Evolutionary conservation across 2,113 vertebrate species (phyloP).

Genomic region (Oreochromis aureus): DNA sequence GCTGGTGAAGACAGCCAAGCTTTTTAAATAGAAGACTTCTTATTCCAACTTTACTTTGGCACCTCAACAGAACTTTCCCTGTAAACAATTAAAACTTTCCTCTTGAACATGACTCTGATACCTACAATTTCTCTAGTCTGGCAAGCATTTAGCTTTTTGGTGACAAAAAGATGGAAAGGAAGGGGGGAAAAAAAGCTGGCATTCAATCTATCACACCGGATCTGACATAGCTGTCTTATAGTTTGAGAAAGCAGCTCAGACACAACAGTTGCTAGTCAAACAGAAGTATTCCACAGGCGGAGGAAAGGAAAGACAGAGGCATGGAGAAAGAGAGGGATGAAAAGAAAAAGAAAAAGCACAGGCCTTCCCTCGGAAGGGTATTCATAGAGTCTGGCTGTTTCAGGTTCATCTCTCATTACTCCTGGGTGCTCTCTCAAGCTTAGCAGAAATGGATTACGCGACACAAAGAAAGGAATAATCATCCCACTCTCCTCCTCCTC

Average conservation of each 20-base stretch:
- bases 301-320: conserved; percentile 11
- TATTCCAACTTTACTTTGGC: conserved; percentile 19
- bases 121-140: not conserved
- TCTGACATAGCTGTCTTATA: conserved; percentile 34
- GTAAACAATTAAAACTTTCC: conserved; percentile 49
- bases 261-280: conserved; percentile 59
- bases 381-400: conserved; percentile 56
- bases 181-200: not conserved
- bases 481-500: conserved; percentile 53
- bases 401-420: conserved; percentile 72
- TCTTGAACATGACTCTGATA: conserved; percentile 8
- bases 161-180: not conserved
- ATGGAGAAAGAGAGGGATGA: conserved; percentile 23
- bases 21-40: not conserved
- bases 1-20: not conserved
- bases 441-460: conserved; percentile 64
- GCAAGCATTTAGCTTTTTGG: conserved; percentile 14
- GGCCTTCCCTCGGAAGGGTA: conserved; percentile 58
- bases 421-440: conserved; percentile 61
- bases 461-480: conserved; percentile 69
- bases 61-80: conserved; percentile 36
- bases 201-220: conserved; percentile 33
- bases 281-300: conserved; percentile 41
- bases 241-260: conserved; percentile 43
- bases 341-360: conserved; percentile 39